Conservation (phyloP, 2,888 invertebrate genomes). For the Chymomyza amoena region DNA sequence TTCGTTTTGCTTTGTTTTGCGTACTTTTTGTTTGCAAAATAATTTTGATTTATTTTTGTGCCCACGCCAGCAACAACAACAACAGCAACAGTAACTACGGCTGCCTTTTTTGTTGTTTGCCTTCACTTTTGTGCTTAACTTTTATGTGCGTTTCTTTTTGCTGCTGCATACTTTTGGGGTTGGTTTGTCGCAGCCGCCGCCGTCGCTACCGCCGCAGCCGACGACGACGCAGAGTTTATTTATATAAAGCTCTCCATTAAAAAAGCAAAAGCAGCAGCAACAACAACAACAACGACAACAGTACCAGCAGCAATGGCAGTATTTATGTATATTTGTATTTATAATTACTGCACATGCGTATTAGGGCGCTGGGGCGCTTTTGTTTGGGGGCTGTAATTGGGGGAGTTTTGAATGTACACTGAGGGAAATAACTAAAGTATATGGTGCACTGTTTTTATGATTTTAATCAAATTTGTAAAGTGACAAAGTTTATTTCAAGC, state of each 20-base stretch:
- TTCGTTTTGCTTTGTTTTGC: constrained; percentile 26
- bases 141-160: constrained; percentile 10
- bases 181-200: constrained; percentile 10
- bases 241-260: constrained; percentile 74
- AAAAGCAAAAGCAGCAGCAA: constrained; percentile 40
- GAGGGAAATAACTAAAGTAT: no score
- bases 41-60: constrained; percentile 71
- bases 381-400: constrained; percentile 7
- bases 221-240: constrained; percentile 59
- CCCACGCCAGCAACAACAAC: not conserved
- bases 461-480: no score
- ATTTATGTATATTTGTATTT: constrained; percentile 71
- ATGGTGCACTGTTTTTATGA: no score
- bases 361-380: constrained; percentile 42
- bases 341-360: constrained; percentile 78
- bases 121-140: constrained; percentile 3
- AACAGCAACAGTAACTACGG: not conserved
- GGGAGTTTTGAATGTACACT: not conserved
- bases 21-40: constrained; percentile 70
- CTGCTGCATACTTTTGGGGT: constrained; percentile 27
- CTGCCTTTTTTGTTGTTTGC: constrained; percentile 2
- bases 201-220: not conserved
- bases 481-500: no score
- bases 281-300: constrained; percentile 21
- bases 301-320: constrained; percentile 41